Percentiles rank a stretch among this genome's conserved stretches.
phyloP scores from a whole-genome alignment of 2,888 invertebrate species.

The Xestia ashworthii region DNA sequence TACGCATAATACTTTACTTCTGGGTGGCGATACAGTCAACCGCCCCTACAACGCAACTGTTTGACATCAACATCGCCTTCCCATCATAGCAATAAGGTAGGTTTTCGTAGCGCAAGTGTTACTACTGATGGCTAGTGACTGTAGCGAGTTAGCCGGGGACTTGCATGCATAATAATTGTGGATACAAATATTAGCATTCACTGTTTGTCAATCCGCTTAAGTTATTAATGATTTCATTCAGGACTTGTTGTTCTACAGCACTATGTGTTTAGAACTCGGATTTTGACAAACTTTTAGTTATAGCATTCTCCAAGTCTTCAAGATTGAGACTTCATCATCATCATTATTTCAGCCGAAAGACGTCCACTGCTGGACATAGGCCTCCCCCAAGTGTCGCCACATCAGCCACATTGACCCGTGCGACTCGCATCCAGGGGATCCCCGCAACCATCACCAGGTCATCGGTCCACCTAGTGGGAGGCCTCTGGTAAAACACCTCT shows the following conservation, averaged over 20 bases:
- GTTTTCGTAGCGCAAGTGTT: slow-evolving; percentile 4
- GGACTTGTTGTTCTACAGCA: not conserved
- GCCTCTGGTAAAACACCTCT: not conserved
- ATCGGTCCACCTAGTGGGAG: too few relatives aligned
- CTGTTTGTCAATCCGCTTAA: slow-evolving; percentile 46
- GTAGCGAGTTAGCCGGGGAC: not conserved
- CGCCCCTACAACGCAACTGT: not conserved
- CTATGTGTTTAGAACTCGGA: not conserved
- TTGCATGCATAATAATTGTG: slow-evolving; percentile 36
- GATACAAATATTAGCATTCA: slow-evolving; percentile 42
- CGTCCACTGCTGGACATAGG: too few relatives aligned
- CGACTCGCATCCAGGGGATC: too few relatives aligned
- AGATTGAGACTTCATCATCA: not conserved
- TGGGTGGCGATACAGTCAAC: slow-evolving; percentile 43
- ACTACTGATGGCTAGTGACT: not conserved
- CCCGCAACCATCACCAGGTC: too few relatives aligned
- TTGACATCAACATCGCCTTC: not conserved
- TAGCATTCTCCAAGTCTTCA: not conserved
- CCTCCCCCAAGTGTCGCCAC: too few relatives aligned
- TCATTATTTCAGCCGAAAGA: too few relatives aligned
- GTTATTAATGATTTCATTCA: slow-evolving; percentile 41
- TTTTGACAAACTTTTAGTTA: not conserved
- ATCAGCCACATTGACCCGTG: too few relatives aligned
- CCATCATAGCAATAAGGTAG: not conserved
- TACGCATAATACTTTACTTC: slow-evolving; percentile 23